Evolutionary conservation across 1,140 invertebrate genomes (phyloP), one percentile per base, ranked within the genome.

Genomic region (Colletes latitarsis): DNA sequence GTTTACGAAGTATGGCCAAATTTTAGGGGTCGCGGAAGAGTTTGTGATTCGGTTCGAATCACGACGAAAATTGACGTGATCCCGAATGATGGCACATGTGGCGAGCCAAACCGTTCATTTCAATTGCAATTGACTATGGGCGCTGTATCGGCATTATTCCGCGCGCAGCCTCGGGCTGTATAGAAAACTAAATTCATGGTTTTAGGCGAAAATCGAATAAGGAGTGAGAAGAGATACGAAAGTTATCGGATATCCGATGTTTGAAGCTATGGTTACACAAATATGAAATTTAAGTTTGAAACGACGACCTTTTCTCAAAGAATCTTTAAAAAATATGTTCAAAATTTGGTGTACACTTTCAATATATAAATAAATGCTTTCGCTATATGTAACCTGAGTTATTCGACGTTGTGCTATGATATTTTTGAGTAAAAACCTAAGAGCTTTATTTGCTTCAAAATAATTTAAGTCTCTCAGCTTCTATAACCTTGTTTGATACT

Each of bases 71-170:
- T 86, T 87, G 82, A 62, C 60, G 67, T 64, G 67, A 41, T 62
- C 39, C 43, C 67, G 69, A 57, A 70, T 30, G 30, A 15, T 68
- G 53, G 57, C 46, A 60, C 72, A 82, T 74, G 78, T 71, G 77
- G 62, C 66, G 77, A 82, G 76, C 80, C 73, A 75, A 81, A 81
- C 70, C 82, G 75, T 83, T 78, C 81, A 80, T 86, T 82, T 86
- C 74, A 78, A 85, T 86, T 73, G 73, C 62, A 52, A 78, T 82
- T 66, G 72, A 77, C 68, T 73, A 68, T 53, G 76, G 43, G 19
- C 63, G 19, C 21, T 73, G 57, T 69, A 52, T 58, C 72, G 76
- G 60, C 77, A 79, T 73, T 73, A 82, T 21, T 43, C 39, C 21
- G 39, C 53, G 64, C 14, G 58, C 62, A 55, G 81, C 81, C 77